Base-by-base conservation (phyloP, 2,113 vertebrate species). In the Antechinus stuartii region DNA sequence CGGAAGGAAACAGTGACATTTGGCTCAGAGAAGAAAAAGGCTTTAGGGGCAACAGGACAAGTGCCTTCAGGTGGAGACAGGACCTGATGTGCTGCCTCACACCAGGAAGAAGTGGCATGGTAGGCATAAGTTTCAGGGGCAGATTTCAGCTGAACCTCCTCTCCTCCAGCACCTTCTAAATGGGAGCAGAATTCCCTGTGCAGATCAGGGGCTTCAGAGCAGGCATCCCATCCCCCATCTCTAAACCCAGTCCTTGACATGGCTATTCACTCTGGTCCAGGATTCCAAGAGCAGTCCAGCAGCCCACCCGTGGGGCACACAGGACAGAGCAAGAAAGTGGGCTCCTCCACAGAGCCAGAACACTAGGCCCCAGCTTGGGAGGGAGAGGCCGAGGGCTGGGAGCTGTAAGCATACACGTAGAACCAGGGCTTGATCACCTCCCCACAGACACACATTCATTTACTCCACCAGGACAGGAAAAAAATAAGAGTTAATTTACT, bases 401-500 rank as follows among this genome's bases (percentile, higher is more conserved):
- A 98, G 97, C 95, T 95, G 92, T 90, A 98, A 98, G 98, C 97
- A 98, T 97, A 94, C 93, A 97, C 97, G 97, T 94, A 90, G 96
- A 98, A 98, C 97, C 92, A 98, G 98, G 98, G 97, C 97, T 98
- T 96, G 95, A 98, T 98, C 97, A 54, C 98, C 98, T 98, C 98
- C 98, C 98, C 96, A 97, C 98, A 98, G 98, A 98, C 98, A 97
- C 98, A 97, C 98, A 98, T 98, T 98, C 97, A 98, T 98, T 99
- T 98, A 99, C 98, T 98, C 98, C 98, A 98, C 97, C 93, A 98
- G 98, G 98, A 98, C 97, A 94, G 98, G 98, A 97, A 98, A 98
- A 98, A 98, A 98, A 98, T 97, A 99, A 98, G 98, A 98, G 98
- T 98, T 98, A 98, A 98, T 99, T 99, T 98, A 98, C 98, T 98